Percentiles rank a stretch among this genome's conserved stretches.
Conservation (phyloP, 2,113 vertebrate genomes). For the Anolis sagrei region DNA sequence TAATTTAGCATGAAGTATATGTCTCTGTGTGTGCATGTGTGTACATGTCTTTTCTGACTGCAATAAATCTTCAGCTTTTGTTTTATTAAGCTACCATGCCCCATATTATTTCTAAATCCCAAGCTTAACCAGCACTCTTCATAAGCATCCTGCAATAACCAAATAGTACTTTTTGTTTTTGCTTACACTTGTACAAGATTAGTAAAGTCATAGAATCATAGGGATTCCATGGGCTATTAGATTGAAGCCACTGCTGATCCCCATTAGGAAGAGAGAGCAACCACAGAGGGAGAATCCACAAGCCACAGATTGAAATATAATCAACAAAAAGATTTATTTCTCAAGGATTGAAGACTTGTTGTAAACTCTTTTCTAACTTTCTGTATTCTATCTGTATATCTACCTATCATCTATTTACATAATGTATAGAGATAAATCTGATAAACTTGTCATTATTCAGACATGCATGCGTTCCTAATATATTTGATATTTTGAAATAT, state of each 20-base stretch:
- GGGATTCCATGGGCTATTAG: no score
- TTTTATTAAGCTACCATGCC: neutral
- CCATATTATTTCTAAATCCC: neutral
- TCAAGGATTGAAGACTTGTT: neutral
- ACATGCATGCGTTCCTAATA: neutral
- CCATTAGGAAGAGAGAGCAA: neutral
- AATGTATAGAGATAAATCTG: neutral
- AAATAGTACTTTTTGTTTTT: no score
- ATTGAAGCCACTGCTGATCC: neutral
- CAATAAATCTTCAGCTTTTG: neutral
- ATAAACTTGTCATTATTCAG: neutral
- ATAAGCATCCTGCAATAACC: neutral
- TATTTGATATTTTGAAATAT: neutral
- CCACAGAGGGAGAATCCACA: neutral
- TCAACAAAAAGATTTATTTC: neutral
- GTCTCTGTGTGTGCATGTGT: constrained; percentile 39
- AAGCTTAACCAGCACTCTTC: neutral
- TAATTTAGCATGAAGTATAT: constrained; percentile 68
- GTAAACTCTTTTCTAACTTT: neutral
- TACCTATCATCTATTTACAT: no score
- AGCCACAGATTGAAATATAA: neutral
- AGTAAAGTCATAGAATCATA: no score
- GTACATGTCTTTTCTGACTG: neutral
- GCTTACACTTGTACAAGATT: neutral
- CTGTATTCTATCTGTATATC: neutral